phyloP scores from a whole-genome alignment of 1,140 invertebrate genomes.

The Harpegnathos saltator region DNA sequence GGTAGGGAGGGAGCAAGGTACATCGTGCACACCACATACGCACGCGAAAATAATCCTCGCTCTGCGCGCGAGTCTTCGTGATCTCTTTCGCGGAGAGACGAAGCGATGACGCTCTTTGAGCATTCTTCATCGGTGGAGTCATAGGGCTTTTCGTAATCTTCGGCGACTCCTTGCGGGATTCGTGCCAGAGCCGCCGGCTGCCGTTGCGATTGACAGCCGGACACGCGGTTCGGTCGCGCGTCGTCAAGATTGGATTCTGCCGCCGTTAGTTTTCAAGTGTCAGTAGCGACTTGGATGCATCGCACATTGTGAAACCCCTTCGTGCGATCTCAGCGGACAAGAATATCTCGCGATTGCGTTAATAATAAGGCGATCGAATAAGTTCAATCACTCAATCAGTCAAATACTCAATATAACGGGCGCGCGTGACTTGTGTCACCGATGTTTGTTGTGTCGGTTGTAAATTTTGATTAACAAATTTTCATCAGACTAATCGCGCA shows the following conservation, averaged over 20 bases:
- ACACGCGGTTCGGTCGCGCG: background rate
- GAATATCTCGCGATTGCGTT: background rate
- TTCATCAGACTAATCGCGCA: no score
- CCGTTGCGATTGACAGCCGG: slow-evolving; percentile 31
- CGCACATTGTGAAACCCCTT: background rate
- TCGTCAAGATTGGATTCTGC: slow-evolving; percentile 13
- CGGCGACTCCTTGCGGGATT: background rate
- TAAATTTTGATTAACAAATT: no score
- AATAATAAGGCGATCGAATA: background rate
- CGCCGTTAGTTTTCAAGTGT: slow-evolving; percentile 8
- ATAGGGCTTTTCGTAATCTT: slow-evolving; percentile 20
- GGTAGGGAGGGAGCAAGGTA: no score
- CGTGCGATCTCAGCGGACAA: background rate
- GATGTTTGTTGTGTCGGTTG: no score
- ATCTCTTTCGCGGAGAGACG: no score
- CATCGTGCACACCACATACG: no score
- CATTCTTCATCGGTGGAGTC: background rate
- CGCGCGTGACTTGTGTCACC: no score
- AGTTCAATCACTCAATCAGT: no score
- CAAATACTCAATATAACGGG: no score
- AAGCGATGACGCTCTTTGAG: no score
- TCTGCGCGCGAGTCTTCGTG: no score
- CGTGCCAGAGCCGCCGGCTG: background rate
- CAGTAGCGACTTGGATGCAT: slow-evolving; percentile 23
- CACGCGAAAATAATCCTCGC: no score